Percentiles rank a stretch among this genome's conserved stretches.
Evolutionary conservation across 2,113 vertebrate genomes (phyloP).

Genomic region (Chaenogobius annularis): DNA sequence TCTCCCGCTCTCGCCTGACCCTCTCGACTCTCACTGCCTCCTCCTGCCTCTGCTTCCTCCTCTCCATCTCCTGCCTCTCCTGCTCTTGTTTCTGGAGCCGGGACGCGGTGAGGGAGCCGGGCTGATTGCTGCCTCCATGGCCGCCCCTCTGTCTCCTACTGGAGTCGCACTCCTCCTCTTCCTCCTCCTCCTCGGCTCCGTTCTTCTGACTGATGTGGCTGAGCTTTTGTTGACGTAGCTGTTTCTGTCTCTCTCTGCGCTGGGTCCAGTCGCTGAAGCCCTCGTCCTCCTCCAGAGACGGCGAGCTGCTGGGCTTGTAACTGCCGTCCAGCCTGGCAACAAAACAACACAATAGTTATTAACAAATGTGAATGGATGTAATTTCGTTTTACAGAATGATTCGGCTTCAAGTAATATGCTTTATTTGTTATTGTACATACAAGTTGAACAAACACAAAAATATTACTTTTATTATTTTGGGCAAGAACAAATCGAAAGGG

Average conservation of each 20-base stretch:
- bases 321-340: conserved; percentile 64
- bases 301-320: conserved; percentile 72
- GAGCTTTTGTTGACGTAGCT: conserved; percentile 65
- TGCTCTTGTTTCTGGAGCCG: conserved; percentile 39
- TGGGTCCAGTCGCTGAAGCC: conserved; percentile 95
- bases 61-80: conserved; percentile 43
- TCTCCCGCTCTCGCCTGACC: conserved; percentile 33
- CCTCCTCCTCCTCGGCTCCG: conserved; percentile 45
- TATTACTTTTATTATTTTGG: too few species aligned
- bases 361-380: background rate
- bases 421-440: too few species aligned
- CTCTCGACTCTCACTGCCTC: conserved; percentile 32
- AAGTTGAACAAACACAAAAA: too few species aligned
- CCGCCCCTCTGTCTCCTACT: conserved; percentile 1
- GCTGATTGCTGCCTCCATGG: background rate
- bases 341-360: too few species aligned
- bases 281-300: conserved; percentile 87
- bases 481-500: too few species aligned
- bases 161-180: conserved; percentile 39
- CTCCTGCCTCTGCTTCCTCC: conserved; percentile 36
- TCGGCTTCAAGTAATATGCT: too few species aligned
- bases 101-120: background rate
- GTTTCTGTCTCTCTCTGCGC: conserved; percentile 77
- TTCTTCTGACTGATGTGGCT: background rate
- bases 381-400: background rate